phyloP scores from a whole-genome alignment of 2,888 invertebrate species.

The Drosophila ustulata region DNA sequence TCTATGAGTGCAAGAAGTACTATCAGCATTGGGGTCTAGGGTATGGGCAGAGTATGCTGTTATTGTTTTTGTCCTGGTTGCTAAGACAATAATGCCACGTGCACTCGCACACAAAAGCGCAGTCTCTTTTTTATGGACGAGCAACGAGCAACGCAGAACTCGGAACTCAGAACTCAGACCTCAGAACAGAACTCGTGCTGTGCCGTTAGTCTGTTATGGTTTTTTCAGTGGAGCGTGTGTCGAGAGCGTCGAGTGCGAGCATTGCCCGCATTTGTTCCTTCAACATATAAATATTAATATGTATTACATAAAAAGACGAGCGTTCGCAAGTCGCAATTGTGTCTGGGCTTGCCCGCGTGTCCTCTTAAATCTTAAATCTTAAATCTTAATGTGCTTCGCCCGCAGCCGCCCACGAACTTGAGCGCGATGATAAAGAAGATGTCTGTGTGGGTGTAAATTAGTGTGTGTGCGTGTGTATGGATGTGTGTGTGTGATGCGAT shows the following conservation, averaged over 20 bases:
- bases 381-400: conserved; percentile 2
- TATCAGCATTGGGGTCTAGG: conserved; percentile 2
- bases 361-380: conserved; percentile 4
- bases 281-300: conserved; percentile 1
- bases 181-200: conserved; percentile 1
- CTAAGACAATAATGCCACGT: conserved; percentile 27
- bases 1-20: neutral
- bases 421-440: neutral
- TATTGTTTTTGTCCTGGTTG: conserved; percentile 15
- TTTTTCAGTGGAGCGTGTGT: conserved; percentile 9
- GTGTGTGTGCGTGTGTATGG: neutral
- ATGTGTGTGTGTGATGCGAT: neutral
- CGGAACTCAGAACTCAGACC: neutral
- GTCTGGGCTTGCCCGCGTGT: neutral
- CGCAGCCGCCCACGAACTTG: neutral
- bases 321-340: neutral
- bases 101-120: conserved; percentile 4
- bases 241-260: conserved; percentile 5
- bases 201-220: conserved; percentile 19
- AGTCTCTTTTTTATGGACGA: conserved; percentile 20
- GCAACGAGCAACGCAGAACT: neutral
- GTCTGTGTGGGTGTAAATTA: neutral
- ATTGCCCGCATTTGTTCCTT: conserved; percentile 3
- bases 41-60: neutral
- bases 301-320: conserved; percentile 4